Base-by-base conservation (phyloP, 2,113 vertebrate species). In the Isichthys henryi region DNA sequence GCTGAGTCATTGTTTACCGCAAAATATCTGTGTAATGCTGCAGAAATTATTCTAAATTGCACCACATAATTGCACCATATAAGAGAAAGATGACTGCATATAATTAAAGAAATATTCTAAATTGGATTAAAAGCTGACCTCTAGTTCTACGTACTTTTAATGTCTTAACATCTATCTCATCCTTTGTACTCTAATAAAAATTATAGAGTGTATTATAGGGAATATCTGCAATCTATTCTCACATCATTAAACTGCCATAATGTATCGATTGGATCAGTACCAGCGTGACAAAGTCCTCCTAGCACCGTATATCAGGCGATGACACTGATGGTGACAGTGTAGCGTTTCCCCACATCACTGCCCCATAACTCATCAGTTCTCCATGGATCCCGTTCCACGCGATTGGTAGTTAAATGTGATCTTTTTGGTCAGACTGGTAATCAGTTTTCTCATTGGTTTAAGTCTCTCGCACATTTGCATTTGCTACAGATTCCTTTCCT, bases 261-360 rank as follows among this genome's bases (percentile, higher is more conserved):
- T 90, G 62, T 58, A 90, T 90, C 89, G 86, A 91, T 90, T 87
- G 56, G 66, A 91, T 86, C 80, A 74, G 86, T 56, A 66, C 56
- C 45, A 31, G 56, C 82, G 52, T 74, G 86, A 88, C 80, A 88
- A 88, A 74, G 48, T 39, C 43, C 62, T 87, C 43, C 82, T 82
- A n/a, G 15, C 83, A 49, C 88, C 80, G 15, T 91, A 86, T 85
- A 90, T 91, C 80, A 66, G 86, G 2, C 3, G 62, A 21, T 21
- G 90, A 85, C 39, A 82, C 86, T 58, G 27, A 88, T 19, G 90
- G 89, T 50, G 89, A 87, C 84, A 90, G 19, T 46, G 53, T 82
- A 8, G 48, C n/a, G 27, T 87, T 27, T 88, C 10, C 86, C 49
- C 49, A 56, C 49, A 83, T 89, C 62, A 43, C 49, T 21, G 49